Conservation (phyloP, 2,113 vertebrate genomes). For the Megaceryle maxima region DNA sequence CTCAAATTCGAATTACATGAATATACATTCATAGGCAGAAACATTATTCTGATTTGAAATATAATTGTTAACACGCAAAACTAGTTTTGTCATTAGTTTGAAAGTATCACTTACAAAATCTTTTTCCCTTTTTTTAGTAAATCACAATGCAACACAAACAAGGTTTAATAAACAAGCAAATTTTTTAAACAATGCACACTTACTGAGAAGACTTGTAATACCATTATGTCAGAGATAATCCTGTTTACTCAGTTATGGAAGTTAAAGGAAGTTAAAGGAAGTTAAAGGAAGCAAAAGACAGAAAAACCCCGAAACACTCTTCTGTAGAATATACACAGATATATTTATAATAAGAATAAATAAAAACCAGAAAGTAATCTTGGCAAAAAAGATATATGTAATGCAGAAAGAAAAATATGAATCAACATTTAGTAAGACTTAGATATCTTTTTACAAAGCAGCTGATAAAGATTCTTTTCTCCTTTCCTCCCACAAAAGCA, state of each 20-base stretch:
- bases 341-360: background rate
- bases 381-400: background rate
- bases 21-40: background rate
- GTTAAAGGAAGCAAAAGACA: background rate
- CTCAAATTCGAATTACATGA: background rate
- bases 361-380: background rate
- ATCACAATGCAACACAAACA: background rate
- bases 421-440: constrained; percentile 3
- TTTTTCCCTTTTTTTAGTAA: background rate
- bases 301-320: background rate
- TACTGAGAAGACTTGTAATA: background rate
- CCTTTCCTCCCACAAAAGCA: background rate
- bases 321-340: background rate
- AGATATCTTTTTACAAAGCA: background rate
- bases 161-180: background rate
- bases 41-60: background rate
- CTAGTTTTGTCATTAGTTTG: background rate
- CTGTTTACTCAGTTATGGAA: background rate
- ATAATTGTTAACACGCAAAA: background rate
- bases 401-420: background rate
- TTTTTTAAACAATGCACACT: background rate
- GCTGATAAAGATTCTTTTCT: background rate
- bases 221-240: background rate
- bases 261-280: background rate
- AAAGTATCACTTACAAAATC: background rate